Base-by-base conservation (phyloP, 92 coral and sea anemone species). In the Phymanthus crucifer region DNA sequence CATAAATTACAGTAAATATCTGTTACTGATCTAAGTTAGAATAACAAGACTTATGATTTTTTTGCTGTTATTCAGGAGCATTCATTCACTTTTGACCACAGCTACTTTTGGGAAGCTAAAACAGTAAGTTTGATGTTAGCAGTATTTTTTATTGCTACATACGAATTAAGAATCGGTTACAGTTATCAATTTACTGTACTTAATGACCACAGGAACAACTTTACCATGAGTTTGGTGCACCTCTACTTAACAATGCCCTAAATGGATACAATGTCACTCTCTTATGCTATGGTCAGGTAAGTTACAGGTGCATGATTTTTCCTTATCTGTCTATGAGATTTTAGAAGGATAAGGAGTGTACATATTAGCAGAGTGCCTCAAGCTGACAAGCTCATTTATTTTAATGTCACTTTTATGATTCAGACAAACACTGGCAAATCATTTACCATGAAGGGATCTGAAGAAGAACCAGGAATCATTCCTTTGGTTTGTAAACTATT, bases 71-170 rank as follows among this genome's bases (percentile, higher is more conserved):
- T 71, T 31, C 75, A 95, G 99, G 99, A 95, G 75, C 92, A 95
- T 54, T 83, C 92, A 12, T 95, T 95, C 66, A 91, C 84, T 45
- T 87, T 95, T 85, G 98, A 93, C 77, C 91, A 95, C 85, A 95
- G 97, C 40, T 95, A 92, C 83, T 95, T 95, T 78, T 95, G 99
- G 99, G 99, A 95, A 77, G 87, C 93, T 6, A 95, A 95, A 78
- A 90, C 97, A 43, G 99, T 95, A 80, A 95, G 99, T 89, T 3
- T 40, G 12, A 14, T 79, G 43, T 32, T 70, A 54, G 32, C 6
- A n/a, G n/a, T n/a, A n/a, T 32, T 14, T 17, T 40, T 14, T 6
- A 26, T 40, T 6, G n/a, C 69, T 32, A 16, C 35, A 54, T 54
- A 50, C 19, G 12, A 38, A 38, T 11, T 38, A 38, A 38, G 5